These are phyloP conservation scores for Phrynocephalus versicolor DNA, from an alignment of 2,113 vertebrate genomes.

Conservation along the genomic window DNA sequence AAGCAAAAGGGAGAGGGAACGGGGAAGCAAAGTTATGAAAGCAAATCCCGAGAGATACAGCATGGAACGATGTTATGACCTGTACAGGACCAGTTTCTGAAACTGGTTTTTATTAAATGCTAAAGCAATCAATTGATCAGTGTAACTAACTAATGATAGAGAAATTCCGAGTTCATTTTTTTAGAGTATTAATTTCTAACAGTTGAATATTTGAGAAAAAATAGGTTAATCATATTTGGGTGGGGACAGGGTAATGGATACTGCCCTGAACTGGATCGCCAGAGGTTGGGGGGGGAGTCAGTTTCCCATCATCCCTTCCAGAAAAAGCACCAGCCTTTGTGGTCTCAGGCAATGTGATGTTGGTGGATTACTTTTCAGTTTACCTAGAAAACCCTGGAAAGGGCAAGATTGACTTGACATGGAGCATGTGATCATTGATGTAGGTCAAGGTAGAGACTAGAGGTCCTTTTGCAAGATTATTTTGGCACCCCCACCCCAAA, in stretches of 20 bases:
- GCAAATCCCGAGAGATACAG: not conserved
- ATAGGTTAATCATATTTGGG: not conserved
- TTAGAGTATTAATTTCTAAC: not conserved
- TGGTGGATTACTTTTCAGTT: not conserved
- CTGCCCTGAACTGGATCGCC: too few species aligned
- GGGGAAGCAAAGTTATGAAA: not conserved
- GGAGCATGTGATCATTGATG: not conserved
- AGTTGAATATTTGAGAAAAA: constrained; percentile 14
- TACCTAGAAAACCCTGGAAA: not conserved
- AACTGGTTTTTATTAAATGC: not conserved
- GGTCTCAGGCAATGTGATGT: too few species aligned
- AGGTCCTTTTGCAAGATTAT: not conserved
- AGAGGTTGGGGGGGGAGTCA: too few species aligned
- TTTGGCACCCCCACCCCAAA: too few species aligned
- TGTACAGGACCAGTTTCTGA: not conserved
- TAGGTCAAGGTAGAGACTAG: not conserved
- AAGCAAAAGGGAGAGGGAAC: not conserved
- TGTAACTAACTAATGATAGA: not conserved
- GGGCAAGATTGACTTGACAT: too few species aligned
- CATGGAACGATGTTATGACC: not conserved
- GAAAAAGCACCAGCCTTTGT: too few species aligned
- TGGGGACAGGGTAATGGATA: too few species aligned
- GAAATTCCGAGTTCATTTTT: not conserved
- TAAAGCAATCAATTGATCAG: not conserved
- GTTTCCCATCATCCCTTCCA: too few species aligned